Evolutionary conservation across 2,113 vertebrate genomes (phyloP).

Genomic region (Desmodus rotundus): DNA sequence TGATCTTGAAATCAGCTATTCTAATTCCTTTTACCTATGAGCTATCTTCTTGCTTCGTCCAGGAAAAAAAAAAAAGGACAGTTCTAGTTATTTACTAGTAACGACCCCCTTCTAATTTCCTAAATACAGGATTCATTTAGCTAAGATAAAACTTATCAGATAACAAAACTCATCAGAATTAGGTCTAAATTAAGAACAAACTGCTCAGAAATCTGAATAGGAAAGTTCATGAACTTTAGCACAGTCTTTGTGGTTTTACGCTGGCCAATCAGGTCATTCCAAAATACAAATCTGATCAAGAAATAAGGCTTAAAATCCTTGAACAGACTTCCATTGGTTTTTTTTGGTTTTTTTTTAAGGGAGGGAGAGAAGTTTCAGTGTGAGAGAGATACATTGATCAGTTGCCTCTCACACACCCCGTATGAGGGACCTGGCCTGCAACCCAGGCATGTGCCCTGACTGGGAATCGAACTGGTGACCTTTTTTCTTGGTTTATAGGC

Average conservation of each 20-base stretch:
- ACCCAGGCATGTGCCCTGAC: too few species aligned
- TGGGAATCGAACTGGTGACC: too few species aligned
- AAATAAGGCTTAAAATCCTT: neutral
- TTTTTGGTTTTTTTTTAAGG: too few species aligned
- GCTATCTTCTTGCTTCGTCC: neutral
- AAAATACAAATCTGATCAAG: slow-evolving; percentile 4
- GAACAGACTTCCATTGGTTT: neutral
- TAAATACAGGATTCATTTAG: neutral
- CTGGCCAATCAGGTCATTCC: neutral
- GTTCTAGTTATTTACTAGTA: neutral
- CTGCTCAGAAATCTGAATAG: neutral
- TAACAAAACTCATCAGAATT: neutral
- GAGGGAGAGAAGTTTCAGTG: too few species aligned
- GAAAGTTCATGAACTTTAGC: neutral
- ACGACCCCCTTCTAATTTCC: neutral
- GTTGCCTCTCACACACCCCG: too few species aligned
- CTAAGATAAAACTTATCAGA: neutral
- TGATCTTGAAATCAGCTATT: neutral
- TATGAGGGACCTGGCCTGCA: too few species aligned
- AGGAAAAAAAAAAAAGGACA: neutral
- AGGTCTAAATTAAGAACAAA: neutral
- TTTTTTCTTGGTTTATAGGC: too few species aligned
- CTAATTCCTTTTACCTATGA: neutral
- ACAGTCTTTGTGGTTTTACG: neutral
- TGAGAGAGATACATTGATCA: too few species aligned